Evolutionary conservation across 2,888 invertebrate species (phyloP).

Genomic region (Diloba caeruleocephala): DNA sequence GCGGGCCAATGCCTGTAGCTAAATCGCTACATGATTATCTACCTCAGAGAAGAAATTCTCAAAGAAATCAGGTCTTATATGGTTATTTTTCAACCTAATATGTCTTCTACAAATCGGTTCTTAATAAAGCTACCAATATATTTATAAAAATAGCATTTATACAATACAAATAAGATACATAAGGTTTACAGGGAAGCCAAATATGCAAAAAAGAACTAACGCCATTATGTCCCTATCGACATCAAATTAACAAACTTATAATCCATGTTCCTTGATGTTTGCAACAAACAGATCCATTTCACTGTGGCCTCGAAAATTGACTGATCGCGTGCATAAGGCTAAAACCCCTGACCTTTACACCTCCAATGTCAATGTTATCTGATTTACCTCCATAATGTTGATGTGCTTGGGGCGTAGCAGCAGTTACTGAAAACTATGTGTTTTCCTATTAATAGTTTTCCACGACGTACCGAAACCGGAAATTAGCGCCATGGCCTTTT

Average conservation of each 20-base stretch:
- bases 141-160: too few relatives aligned
- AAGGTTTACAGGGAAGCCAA: too few relatives aligned
- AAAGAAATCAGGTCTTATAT: too few relatives aligned
- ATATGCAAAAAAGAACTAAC: too few relatives aligned
- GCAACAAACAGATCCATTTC: constrained; percentile 38
- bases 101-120: too few relatives aligned
- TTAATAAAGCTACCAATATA: too few relatives aligned
- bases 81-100: too few relatives aligned
- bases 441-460: constrained; percentile 24
- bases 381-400: constrained; percentile 57
- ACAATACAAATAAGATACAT: too few relatives aligned
- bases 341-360: constrained; percentile 64
- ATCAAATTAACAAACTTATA: constrained; percentile 15
- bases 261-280: constrained; percentile 33
- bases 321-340: constrained; percentile 73
- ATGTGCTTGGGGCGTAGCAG: constrained; percentile 49
- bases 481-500: constrained; percentile 9
- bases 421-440: constrained; percentile 29
- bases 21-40: too few relatives aligned
- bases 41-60: too few relatives aligned
- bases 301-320: constrained; percentile 70
- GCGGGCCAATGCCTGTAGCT: too few relatives aligned
- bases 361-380: constrained; percentile 76
- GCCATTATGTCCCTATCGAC: constrained; percentile 1
- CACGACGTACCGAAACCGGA: constrained; percentile 9